Conservation (phyloP, 2,888 invertebrate species). For the Teinopalpus imperialis region DNA sequence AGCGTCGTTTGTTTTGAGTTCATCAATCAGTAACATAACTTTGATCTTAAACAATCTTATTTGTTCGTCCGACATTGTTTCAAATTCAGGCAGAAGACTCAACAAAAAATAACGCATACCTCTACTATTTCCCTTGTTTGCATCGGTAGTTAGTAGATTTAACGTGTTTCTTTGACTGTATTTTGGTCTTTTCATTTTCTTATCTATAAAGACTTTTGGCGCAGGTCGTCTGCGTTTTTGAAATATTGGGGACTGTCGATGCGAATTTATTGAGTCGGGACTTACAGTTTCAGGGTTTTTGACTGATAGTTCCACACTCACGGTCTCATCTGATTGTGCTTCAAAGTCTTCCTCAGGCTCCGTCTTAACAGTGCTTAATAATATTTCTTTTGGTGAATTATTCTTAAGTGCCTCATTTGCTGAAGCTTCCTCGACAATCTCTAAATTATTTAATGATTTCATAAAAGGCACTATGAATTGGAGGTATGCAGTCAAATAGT, state of each 20-base stretch:
- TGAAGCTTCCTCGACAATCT: conserved; percentile 23
- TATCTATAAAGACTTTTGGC: conserved; percentile 6
- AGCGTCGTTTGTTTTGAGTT: conserved; percentile 35
- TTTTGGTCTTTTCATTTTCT: conserved; percentile 10
- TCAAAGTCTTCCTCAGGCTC: conserved; percentile 21
- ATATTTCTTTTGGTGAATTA: conserved; percentile 20
- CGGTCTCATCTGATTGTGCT: conserved; percentile 6
- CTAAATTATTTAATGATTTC: conserved; percentile 34
- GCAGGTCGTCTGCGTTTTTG: conserved; percentile 10
- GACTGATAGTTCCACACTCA: conserved; percentile 5
- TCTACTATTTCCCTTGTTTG: conserved; percentile 22
- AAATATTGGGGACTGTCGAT: neutral
- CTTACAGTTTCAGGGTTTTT: conserved; percentile 2
- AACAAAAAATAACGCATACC: conserved; percentile 40
- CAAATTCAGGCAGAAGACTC: conserved; percentile 44
- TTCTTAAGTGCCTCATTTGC: conserved; percentile 15
- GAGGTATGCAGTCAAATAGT: conserved; percentile 40
- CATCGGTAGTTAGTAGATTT: neutral
- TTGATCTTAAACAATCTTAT: conserved; percentile 43
- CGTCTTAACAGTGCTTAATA: conserved; percentile 26
- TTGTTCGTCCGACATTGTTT: conserved; percentile 43
- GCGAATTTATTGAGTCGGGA: conserved; percentile 2
- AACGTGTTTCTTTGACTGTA: neutral
- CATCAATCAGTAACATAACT: conserved; percentile 40
- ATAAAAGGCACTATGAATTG: conserved; percentile 43